phyloP scores from a whole-genome alignment of 2,888 invertebrate genomes.

The Acanthococcus lagerstroemiae region DNA sequence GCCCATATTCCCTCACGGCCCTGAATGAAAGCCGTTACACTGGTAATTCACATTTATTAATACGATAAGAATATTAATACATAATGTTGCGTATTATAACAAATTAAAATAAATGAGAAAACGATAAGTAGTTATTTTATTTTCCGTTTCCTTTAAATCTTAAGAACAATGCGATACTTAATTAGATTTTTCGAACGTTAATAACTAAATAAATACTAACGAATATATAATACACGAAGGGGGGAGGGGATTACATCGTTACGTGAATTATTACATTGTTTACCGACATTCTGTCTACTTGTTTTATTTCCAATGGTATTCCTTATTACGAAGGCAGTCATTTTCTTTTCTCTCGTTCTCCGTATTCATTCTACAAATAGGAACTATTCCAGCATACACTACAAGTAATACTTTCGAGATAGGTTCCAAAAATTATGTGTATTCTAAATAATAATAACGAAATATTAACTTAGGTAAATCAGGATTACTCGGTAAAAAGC shows the following conservation, averaged over 20 bases:
- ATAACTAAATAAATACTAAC: slow-evolving; percentile 4
- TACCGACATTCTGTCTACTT: too few relatives aligned
- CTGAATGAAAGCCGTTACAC: too few relatives aligned
- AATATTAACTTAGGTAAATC: too few relatives aligned
- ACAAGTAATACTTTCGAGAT: neutral
- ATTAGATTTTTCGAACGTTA: slow-evolving; percentile 3
- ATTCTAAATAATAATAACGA: too few relatives aligned
- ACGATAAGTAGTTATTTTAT: slow-evolving; percentile 3
- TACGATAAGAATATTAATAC: slow-evolving; percentile 11
- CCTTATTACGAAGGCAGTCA: neutral
- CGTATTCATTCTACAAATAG: neutral
- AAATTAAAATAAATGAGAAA: slow-evolving; percentile 11
- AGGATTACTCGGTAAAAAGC: too few relatives aligned
- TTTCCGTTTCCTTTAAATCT: neutral
- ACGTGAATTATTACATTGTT: neutral
- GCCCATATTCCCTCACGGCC: too few relatives aligned
- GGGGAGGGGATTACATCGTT: neutral
- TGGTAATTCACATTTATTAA: slow-evolving; percentile 11
- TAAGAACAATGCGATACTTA: neutral
- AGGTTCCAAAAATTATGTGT: too few relatives aligned
- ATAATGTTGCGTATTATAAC: slow-evolving; percentile 4
- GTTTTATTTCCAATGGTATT: too few relatives aligned
- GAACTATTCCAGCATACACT: neutral
- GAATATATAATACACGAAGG: neutral
- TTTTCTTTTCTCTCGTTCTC: neutral